Base-by-base conservation (phyloP, 2,888 invertebrate genomes). In the Hemithea aestivaria region DNA sequence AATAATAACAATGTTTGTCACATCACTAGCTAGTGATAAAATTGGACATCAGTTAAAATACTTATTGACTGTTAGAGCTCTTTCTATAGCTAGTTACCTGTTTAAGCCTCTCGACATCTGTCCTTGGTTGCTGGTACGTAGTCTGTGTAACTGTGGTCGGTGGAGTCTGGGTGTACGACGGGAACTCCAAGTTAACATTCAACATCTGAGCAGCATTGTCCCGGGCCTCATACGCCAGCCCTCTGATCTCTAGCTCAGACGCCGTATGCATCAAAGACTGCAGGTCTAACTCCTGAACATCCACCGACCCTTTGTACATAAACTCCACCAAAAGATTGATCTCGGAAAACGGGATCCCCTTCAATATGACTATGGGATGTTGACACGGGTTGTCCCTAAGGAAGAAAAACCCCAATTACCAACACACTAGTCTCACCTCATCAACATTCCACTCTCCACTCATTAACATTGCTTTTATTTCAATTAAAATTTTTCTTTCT, bases 241-340 rank as follows among this genome's bases (percentile, higher is more conserved):
- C 92, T 51, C 90, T 83, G 37, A 93, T 90, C 69, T 92, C 91
- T 34, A 93, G 70, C 56, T 92, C 92, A 2, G 90, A 90, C 0
- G 92, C 91, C 20, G 92, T 90, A 56, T 90, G 90, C 76, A 91
- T 90, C 35, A 93, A 63, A 0, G 90, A 89, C 46, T 91, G 90
- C 20, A 92, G 70, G 56, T 90, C 89, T 51, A 90, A 81, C 44
- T 90, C 90, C 31, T 90, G 89, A 4, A 92, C 90, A 56, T 92
- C 91, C 41, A 92, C 91, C 1, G 89, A 90, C 1, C 93, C 92
- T 51, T 90, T 90, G 71, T 93, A 93, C 90, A 92, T 92, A 49
- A 92, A 91, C 64, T 92, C 91, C 45, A 92, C 80, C 23, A 92
- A 81, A 43, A 90, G 87, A 63, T 91, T 90, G 83, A 92, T 90